Evolutionary conservation across 2,797 vertebrate species (phyloP), one percentile per base, ranked within the genome.

Genomic region (Pempheris klunzingeri): DNA sequence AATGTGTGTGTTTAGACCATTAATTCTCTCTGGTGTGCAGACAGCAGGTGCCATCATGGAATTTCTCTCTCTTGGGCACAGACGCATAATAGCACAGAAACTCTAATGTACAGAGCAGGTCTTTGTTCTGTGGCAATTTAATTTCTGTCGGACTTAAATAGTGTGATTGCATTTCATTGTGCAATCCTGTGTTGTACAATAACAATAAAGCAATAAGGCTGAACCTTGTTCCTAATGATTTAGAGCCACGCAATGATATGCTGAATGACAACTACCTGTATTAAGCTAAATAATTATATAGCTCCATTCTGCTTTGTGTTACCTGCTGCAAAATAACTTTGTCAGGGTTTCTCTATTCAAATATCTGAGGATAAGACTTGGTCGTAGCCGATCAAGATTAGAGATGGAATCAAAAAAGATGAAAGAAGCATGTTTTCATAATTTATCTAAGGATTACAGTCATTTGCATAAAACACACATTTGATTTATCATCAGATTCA

Each of bases 401-500:
- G 54, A 78, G n/a, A 71, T 0, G 0, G 26, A 7, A 55, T 39
- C 4, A 47, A 41, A 67, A 50, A 24, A 52, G 49, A 78, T 53
- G 30, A 71, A 57, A 60, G 36, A 28, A 46, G 71, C 64, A 73
- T 11, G 50, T 77, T 71, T 80, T 39, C 34, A 54, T 5, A 10
- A 65, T 4, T 60, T 55, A 71, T 53, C 15, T 7, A 1, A 55
- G 58, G 55, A 78, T 83, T 71, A 46, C 30, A 26, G 13, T 43
- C 22, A 60, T 77, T 71, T 78, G 17, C 49, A 74, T 71, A 58
- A 53, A 70, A 52, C 26, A 62, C 53, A 20, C 6, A 26, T 66
- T 73, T 62, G 55, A 54, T 71, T 63, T 43, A 38, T 43, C 49
- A 67, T 59, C 62, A 65, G 4, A 53, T 58, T 49, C 11, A 10